phyloP scores from a whole-genome alignment of 2,113 vertebrate genomes.

The Oxyruncus cristatus region DNA sequence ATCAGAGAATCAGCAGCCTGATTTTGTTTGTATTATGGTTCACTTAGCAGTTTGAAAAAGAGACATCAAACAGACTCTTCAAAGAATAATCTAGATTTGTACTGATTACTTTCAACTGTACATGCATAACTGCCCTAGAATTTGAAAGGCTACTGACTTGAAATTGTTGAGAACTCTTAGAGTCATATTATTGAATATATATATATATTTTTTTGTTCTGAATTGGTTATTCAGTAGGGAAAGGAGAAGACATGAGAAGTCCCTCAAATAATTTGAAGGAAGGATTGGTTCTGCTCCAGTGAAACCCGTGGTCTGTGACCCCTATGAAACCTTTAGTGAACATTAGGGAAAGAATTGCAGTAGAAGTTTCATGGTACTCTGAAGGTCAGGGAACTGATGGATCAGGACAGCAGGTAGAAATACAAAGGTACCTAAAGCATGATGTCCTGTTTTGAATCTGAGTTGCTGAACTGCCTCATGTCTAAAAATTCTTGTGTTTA shows the following conservation, averaged over 20 bases:
- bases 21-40: neutral
- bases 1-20: neutral
- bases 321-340: conserved; percentile 77
- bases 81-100: neutral
- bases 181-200: neutral
- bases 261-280: conserved; percentile 76
- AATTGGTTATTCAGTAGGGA: conserved; percentile 62
- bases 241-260: conserved; percentile 78
- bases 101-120: neutral
- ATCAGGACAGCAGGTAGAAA: neutral
- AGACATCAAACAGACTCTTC: neutral
- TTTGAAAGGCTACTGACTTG: neutral
- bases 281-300: conserved; percentile 72
- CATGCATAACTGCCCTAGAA: neutral
- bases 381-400: conserved; percentile 65
- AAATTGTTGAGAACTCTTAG: neutral
- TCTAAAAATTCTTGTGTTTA: neutral
- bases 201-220: neutral
- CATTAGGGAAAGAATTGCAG: conserved; percentile 72
- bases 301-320: conserved; percentile 82
- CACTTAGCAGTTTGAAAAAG: neutral
- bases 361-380: conserved; percentile 66
- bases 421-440: neutral
- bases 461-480: neutral
- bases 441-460: neutral